Percentiles rank a stretch among this genome's conserved stretches.
phyloP scores from a whole-genome alignment of 2,113 vertebrate genomes.

The Theristicus caerulescens region DNA sequence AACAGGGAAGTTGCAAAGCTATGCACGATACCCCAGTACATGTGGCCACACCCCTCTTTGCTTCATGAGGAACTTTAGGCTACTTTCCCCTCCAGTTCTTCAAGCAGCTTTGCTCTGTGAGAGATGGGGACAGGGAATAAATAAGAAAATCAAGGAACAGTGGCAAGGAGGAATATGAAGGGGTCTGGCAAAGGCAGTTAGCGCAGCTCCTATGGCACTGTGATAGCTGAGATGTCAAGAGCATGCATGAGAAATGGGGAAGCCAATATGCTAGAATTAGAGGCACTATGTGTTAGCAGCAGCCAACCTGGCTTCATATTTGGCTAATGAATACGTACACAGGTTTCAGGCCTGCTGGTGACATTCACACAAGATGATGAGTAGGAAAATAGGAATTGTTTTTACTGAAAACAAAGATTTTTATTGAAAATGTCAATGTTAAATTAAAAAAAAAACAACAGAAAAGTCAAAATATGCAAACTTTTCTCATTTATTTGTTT shows the following conservation, averaged over 20 bases:
- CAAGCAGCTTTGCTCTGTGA: neutral
- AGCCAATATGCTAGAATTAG: neutral
- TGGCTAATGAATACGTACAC: neutral
- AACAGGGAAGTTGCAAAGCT: neutral
- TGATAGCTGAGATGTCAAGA: neutral
- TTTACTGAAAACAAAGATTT: slow-evolving; percentile 16
- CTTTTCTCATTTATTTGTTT: neutral
- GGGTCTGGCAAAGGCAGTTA: neutral
- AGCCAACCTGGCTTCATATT: neutral
- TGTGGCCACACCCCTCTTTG: neutral
- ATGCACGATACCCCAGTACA: neutral
- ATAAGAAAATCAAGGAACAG: neutral
- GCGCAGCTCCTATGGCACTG: neutral
- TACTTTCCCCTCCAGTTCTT: neutral
- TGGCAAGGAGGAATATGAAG: neutral
- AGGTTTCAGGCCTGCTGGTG: slow-evolving; percentile 28
- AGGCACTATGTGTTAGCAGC: neutral
- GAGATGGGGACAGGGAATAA: neutral
- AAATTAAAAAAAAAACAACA: neutral
- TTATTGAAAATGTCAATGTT: neutral
- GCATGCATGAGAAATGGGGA: neutral
- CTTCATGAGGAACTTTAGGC: neutral
- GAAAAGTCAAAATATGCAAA: neutral
- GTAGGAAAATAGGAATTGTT: neutral
- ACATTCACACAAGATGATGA: neutral